These are phyloP conservation scores for Pontoporia blainvillei DNA, from an alignment of 2,113 vertebrate genomes.

Conservation along the genomic window DNA sequence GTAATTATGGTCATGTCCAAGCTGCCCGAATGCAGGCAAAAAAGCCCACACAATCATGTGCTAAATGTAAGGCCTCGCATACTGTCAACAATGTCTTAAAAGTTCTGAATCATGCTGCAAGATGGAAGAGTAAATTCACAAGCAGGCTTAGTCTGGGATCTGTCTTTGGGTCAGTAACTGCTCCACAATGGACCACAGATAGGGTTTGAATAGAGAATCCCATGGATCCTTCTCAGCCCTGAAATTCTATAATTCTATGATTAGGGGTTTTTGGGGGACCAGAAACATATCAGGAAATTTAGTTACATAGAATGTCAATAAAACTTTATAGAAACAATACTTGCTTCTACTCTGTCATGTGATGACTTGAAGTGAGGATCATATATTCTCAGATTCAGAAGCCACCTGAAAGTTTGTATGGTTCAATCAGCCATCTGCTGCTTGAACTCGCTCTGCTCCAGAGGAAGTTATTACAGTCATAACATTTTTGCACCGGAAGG, in stretches of 20 bases:
- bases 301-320: not conserved
- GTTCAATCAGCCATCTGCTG: not conserved
- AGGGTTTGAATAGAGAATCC: not conserved
- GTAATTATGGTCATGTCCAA: conserved; percentile 57
- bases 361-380: not conserved
- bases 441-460: not conserved
- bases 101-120: not conserved
- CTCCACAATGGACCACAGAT: not conserved
- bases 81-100: not conserved
- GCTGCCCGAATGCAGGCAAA: not conserved
- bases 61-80: not conserved
- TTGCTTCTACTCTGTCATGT: not conserved
- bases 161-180: not conserved
- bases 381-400: not conserved
- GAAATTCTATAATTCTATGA: not conserved
- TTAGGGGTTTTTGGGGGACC: not conserved
- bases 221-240: not conserved
- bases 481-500: not conserved
- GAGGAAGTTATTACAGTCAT: not conserved
- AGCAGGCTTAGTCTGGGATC: not conserved
- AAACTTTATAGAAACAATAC: not conserved
- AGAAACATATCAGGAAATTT: not conserved
- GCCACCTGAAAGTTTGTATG: not conserved
- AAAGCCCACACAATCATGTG: conserved; percentile 21
- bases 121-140: not conserved